phyloP scores from a whole-genome alignment of 2,113 vertebrate genomes.

The Bos javanicus region DNA sequence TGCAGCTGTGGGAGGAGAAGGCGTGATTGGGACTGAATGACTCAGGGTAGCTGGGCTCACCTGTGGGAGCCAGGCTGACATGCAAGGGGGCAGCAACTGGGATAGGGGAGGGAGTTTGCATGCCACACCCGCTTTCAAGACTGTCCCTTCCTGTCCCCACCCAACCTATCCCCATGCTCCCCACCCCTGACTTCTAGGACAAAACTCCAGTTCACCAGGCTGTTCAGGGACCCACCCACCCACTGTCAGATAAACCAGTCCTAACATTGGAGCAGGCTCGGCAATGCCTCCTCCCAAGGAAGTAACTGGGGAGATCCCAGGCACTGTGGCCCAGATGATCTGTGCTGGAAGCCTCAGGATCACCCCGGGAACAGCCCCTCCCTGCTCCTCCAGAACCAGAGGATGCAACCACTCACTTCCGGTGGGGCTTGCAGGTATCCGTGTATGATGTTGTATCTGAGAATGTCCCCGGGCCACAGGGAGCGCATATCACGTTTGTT shows the following conservation, averaged over 20 bases:
- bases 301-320: background rate
- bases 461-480: slow-evolving; percentile 75
- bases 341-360: background rate
- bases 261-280: rapidly evolving
- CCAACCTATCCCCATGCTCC: rapidly evolving
- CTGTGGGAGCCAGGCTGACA: background rate
- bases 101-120: background rate
- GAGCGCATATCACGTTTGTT: slow-evolving; percentile 61
- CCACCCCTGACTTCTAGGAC: background rate
- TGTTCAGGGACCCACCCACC: background rate
- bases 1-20: slow-evolving; percentile 64
- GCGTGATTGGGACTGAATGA: background rate
- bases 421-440: slow-evolving; percentile 73
- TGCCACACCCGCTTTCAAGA: background rate
- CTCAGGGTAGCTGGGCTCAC: background rate
- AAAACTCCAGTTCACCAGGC: background rate
- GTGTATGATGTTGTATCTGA: slow-evolving; percentile 68
- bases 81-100: too few relatives aligned
- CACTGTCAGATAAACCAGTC: background rate
- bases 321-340: background rate
- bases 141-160: rapidly evolving
- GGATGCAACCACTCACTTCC: slow-evolving; percentile 63
- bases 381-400: background rate
- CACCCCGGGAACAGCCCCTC: background rate
- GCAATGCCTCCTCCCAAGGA: background rate